Conservation (phyloP, 2,797 vertebrate species). For the Pangasius mekongensis region DNA sequence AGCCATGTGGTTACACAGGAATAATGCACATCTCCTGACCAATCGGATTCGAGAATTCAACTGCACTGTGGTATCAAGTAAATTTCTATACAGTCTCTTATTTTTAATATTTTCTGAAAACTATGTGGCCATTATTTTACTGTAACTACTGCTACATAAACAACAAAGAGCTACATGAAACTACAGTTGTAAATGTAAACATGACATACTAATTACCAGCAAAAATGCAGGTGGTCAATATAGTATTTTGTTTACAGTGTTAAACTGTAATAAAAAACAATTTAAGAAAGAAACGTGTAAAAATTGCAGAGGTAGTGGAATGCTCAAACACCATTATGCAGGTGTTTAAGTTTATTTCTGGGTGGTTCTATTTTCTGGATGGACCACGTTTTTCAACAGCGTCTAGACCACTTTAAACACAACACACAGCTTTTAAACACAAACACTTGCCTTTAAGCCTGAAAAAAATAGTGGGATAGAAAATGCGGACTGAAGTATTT, state of each 20-base stretch:
- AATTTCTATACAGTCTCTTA: not conserved
- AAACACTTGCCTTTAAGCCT: not conserved
- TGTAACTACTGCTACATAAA: not conserved
- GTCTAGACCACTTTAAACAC: not conserved
- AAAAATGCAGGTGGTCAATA: no score
- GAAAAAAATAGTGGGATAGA: not conserved
- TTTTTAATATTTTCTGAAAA: not conserved
- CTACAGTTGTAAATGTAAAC: no score
- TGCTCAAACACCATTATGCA: not conserved
- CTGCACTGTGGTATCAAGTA: not conserved
- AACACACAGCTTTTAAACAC: not conserved
- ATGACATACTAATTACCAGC: no score
- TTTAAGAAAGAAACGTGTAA: no score
- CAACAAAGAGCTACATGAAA: no score
- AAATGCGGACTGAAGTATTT: not conserved
- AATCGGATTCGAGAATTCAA: not conserved
- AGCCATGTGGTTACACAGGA: not conserved
- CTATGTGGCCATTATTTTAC: not conserved
- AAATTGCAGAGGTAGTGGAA: no score
- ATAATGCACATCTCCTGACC: not conserved
- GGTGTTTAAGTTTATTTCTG: not conserved
- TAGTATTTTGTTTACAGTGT: no score
- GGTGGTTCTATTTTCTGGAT: not conserved
- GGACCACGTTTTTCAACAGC: not conserved
- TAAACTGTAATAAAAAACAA: no score